Evolutionary conservation across 2,888 invertebrate species (phyloP), one percentile per base, ranked within the genome.

Genomic region (Scaptomyza flava): DNA sequence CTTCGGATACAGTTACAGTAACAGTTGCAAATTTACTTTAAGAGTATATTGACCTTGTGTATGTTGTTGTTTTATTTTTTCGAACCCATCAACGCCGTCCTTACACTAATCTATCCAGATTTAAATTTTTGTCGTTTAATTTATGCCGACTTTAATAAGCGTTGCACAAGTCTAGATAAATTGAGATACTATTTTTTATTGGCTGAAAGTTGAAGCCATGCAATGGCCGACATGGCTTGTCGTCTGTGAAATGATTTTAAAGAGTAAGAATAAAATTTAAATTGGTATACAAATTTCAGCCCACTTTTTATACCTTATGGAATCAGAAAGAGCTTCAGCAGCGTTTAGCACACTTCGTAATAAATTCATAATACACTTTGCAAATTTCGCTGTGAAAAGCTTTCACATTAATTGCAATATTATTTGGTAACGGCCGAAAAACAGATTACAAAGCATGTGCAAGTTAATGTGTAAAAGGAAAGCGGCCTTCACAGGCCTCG

Each of bases 371-470:
- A 45, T 20, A 31, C 43, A 20, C 14, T 38, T 57, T 45, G 23
- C 30, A 30, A 50, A 59, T 64, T 73, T 73, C 46, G 51, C 62
- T 77, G 64, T 71, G 74, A 79, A 89, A 89, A 83, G 87, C 89
- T 89, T 87, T 89, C 77, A 89, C 79, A 87, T 75, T 89, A 87
- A 89, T 89, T 89, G 81, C 87, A 78, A 80, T 66, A 68, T 72
- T 81, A 81, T 83, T 83, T 64, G 61, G 59, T 53, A 61, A 76
- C 66, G 66, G 68, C 52, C 71, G 60, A 73, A 78, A 78, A 79
- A 59, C 66, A 78, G 72, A 76, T 78, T 63, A 63, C 70, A 67
- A 76, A 46, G 72, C 64, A 68, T 69, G 64, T 64, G 71, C 53
- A 48, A 77, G 46, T 56, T 53, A 34, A 38, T 51, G 51, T 54